Evolutionary conservation across 2,797 vertebrate genomes (phyloP).

Genomic region (Tympanoctomys barrerae): DNA sequence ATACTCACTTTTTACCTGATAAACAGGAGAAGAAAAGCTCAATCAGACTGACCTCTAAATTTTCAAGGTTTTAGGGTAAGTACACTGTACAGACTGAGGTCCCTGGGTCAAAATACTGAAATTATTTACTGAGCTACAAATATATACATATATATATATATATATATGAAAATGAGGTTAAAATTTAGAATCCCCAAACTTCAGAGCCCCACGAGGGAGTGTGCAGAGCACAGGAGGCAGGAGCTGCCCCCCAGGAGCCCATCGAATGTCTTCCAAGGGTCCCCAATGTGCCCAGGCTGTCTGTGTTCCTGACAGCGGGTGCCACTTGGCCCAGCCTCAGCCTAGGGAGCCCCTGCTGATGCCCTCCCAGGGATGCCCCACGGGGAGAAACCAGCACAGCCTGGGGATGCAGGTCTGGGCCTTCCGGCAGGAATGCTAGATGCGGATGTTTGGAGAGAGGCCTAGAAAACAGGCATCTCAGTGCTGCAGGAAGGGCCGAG

Average conservation of each 20-base stretch:
- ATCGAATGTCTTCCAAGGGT: not conserved
- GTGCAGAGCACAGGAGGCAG: not conserved
- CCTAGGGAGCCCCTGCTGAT: not conserved
- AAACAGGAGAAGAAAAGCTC: not conserved
- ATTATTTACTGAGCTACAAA: not conserved
- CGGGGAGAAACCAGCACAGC: accelerated
- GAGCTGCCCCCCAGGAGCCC: not conserved
- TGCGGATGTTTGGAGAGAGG: not conserved
- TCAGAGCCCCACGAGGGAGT: not conserved
- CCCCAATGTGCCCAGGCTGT: accelerated
- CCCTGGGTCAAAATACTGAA: not conserved
- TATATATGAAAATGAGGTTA: not conserved
- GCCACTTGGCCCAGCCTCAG: not conserved
- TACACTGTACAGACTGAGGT: not conserved
- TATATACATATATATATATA: too few species aligned
- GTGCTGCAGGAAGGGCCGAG: not conserved
- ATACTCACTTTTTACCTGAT: slow-evolving; percentile 11
- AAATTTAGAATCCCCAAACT: not conserved
- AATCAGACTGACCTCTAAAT: not conserved
- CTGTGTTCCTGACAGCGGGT: accelerated
- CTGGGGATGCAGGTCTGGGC: too few species aligned
- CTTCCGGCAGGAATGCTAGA: not conserved
- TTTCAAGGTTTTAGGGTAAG: not conserved
- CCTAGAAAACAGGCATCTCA: slow-evolving; percentile 16
- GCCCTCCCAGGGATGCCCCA: not conserved